Percentiles rank a stretch among this genome's conserved stretches.
Evolutionary conservation across 2,888 invertebrate species (phyloP).

Genomic region (Brachylomia viminalis): DNA sequence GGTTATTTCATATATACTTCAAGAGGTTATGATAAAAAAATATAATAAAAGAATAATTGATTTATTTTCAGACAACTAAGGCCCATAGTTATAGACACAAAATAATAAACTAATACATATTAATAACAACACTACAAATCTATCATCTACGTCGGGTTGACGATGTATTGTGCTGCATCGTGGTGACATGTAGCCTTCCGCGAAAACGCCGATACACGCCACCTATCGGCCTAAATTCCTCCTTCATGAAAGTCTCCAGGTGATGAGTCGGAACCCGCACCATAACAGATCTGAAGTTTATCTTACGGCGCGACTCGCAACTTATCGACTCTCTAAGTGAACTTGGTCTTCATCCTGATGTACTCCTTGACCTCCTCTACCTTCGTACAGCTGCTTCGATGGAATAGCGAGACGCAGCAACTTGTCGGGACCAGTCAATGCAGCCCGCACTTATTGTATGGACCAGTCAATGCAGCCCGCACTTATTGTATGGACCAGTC

Average conservation of each 20-base stretch:
- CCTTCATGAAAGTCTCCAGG: neutral
- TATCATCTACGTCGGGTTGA: neutral
- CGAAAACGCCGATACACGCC: no score
- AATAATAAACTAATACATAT: neutral
- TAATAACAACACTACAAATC: neutral
- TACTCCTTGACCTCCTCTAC: neutral
- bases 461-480: no score
- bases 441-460: no score
- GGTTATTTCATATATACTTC: no score
- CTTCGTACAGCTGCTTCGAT: neutral
- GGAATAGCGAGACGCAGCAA: neutral
- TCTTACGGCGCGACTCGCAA: neutral
- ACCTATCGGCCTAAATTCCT: neutral
- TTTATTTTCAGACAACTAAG: neutral
- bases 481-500: no score
- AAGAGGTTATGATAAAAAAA: neutral
- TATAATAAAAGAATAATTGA: neutral
- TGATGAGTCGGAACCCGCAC: no score
- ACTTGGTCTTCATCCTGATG: no score
- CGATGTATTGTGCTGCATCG: no score
- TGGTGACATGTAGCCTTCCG: no score
- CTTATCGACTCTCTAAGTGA: no score
- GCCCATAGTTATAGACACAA: neutral
- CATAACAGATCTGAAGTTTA: neutral
- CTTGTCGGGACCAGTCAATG: neutral